Conservation (phyloP, 2,113 vertebrate genomes). For the Dicerorhinus sumatrensis region DNA sequence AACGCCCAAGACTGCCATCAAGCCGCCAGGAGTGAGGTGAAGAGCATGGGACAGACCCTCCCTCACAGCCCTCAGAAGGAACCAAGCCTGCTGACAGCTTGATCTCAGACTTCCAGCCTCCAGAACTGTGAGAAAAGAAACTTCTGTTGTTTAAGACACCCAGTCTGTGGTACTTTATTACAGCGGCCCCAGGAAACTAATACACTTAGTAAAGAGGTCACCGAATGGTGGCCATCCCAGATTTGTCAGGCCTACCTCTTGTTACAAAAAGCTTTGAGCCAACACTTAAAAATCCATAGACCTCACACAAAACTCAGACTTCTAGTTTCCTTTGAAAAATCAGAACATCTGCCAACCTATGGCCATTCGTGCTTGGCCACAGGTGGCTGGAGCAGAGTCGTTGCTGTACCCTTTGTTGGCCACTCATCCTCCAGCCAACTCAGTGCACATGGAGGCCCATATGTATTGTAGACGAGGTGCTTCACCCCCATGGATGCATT, state of each 20-base stretch:
- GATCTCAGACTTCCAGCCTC: not conserved
- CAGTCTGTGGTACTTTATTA: not conserved
- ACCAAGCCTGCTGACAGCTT: not conserved
- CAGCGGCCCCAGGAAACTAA: not conserved
- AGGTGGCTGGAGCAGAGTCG: not conserved
- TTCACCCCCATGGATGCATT: not conserved
- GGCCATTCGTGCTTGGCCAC: not conserved
- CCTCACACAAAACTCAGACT: not conserved
- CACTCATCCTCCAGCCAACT: not conserved
- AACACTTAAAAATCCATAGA: not conserved
- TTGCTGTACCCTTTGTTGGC: not conserved
- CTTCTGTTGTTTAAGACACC: not conserved
- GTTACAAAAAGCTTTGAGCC: not conserved
- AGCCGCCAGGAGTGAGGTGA: not conserved
- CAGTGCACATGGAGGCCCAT: too few relatives aligned
- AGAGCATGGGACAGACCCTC: not conserved
- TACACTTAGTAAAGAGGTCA: not conserved
- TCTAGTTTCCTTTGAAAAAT: not conserved
- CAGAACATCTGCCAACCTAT: not conserved
- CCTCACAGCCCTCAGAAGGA: not conserved
- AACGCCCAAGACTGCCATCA: not conserved
- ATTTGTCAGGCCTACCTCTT: not conserved
- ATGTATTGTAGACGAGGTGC: rapidly evolving
- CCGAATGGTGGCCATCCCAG: not conserved
- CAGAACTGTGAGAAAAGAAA: not conserved